Evolutionary conservation across 2,797 vertebrate species (phyloP), one percentile per base, ranked within the genome.

Genomic region (Danio albolineatus): DNA sequence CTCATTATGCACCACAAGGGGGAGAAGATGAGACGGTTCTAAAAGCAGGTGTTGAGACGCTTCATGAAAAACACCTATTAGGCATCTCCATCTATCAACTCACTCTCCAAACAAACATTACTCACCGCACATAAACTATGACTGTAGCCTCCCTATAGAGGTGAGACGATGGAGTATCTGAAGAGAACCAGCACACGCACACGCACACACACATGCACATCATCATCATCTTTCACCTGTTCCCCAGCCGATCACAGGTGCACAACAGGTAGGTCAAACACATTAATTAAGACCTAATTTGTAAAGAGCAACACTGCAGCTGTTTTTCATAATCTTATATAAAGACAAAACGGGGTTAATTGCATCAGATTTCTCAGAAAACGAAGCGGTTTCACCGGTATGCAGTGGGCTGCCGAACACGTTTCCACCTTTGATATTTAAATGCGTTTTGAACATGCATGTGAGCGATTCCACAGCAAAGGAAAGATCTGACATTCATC

Each of bases 381-480:
- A 3, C 36, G 43, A 17, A 43, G 39, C 7, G 4, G n/a, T 67
- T 49, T 78, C 54, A 39, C 80, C 76, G 76, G 78, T 80, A 85
- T 89, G 81, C 80, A 80, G 87, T 85, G 85, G 79, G 88, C 87
- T 73, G 87, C 76, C 66, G 38, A 88, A 84, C 84, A 60, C 80
- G 73, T 84, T 71, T 56, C 83, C 73, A 91, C 87, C 91, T 93
- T 92, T 93, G 91, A 92, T 91, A 93, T 93, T 92, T 81, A 91
- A 91, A 93, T 92, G 46, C 5, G 86, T 84, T 88, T 85, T 89
- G 85, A 91, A 90, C 84, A n/a, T 87, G 85, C 38, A 82, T 19
- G 64, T 77, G 71, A 80, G 76, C 56, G 79, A 86, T 89, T 88
- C 83, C 79, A 83, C 83, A 79, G 78, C 86, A 76, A 87, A 72